Percentiles rank a stretch among this genome's conserved stretches.
Evolutionary conservation across 2,888 invertebrate genomes (phyloP).

Genomic region (Hyppa rectilinea): DNA sequence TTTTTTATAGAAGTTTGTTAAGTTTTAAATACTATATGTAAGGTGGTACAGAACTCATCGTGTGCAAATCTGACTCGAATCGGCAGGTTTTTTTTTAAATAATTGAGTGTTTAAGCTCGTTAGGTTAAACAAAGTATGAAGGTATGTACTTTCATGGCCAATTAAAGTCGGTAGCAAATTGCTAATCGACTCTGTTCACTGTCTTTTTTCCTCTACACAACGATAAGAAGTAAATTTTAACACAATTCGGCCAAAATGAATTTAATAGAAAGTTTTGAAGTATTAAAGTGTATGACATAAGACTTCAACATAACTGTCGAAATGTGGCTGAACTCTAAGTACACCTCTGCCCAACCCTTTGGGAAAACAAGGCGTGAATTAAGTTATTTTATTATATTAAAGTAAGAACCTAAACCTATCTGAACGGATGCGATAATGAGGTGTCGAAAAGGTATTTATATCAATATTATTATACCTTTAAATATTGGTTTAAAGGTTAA

Average conservation of each 20-base stretch:
- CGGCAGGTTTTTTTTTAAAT: no score
- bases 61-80: no score
- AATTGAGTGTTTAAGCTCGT: constrained; percentile 16
- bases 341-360: no score
- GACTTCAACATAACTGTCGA: no score
- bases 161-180: constrained; percentile 10
- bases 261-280: background rate
- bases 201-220: background rate
- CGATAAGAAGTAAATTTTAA: background rate
- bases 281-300: no score
- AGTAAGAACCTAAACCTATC: background rate
- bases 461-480: background rate
- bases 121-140: constrained; percentile 12
- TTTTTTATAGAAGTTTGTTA: no score
- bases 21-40: no score
- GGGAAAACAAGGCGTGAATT: no score
- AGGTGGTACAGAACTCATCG: no score
- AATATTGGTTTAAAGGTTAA: constrained; percentile 11
- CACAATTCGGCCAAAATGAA: background rate
- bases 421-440: constrained; percentile 11
- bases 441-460: constrained; percentile 1
- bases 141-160: constrained; percentile 9
- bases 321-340: no score
- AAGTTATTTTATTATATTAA: no score
- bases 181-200: background rate